phyloP scores from a whole-genome alignment of 2,113 vertebrate species.

The Pangasianodon hypophthalmus region DNA sequence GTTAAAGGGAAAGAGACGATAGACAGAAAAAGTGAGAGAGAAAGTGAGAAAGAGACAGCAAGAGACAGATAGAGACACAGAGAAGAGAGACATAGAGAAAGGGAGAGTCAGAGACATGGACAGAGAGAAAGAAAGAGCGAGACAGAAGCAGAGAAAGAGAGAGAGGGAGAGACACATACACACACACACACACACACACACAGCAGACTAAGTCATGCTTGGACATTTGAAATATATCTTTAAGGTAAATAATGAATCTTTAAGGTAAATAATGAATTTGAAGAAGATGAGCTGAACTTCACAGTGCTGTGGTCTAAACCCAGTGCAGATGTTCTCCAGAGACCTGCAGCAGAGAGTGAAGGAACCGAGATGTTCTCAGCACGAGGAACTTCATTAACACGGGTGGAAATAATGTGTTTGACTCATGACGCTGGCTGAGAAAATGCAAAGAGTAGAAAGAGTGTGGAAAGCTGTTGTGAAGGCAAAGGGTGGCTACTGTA shows the following conservation, averaged over 20 bases:
- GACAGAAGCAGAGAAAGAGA: neutral
- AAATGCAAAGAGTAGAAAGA: neutral
- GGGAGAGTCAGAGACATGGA: neutral
- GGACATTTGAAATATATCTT: too few relatives aligned
- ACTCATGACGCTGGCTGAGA: neutral
- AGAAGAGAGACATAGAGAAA: neutral
- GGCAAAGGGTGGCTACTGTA: too few relatives aligned
- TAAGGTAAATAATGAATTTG: neutral
- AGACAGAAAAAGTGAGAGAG: neutral
- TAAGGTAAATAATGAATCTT: neutral
- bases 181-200: too few relatives aligned
- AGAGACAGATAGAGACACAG: neutral
- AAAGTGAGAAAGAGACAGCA: neutral
- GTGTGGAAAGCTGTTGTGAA: too few relatives aligned
- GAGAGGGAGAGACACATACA: too few relatives aligned
- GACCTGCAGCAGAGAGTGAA: neutral
- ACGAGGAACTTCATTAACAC: neutral
- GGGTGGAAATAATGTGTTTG: neutral
- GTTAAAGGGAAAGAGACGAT: neutral
- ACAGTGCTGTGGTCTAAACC: neutral
- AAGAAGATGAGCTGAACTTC: neutral
- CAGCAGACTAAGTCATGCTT: too few relatives aligned
- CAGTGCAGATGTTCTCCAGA: neutral
- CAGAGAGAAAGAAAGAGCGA: neutral
- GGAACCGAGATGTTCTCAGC: neutral